Evolutionary conservation across 2,797 vertebrate genomes (phyloP).

Genomic region (Rhinogobio ventralis): DNA sequence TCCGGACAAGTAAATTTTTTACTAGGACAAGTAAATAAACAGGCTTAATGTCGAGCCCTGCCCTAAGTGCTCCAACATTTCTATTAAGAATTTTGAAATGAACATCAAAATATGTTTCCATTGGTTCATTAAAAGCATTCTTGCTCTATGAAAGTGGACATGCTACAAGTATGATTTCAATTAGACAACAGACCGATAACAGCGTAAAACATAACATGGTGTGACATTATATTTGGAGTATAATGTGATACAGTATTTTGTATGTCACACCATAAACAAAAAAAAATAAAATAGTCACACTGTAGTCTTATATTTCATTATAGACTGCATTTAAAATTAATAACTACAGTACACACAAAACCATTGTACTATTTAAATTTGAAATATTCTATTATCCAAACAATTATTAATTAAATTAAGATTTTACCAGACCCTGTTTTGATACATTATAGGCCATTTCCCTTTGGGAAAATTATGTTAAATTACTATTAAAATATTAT

Average conservation of each 20-base stretch:
- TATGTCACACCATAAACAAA: not conserved
- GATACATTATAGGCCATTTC: not conserved
- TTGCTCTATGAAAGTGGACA: not conserved
- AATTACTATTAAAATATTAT: too few species aligned
- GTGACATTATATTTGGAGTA: not conserved
- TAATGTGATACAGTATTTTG: constrained; percentile 2
- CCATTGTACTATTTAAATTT: not conserved
- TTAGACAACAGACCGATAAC: not conserved
- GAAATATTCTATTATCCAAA: too few species aligned
- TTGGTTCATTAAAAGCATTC: not conserved
- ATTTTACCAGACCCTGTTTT: not conserved
- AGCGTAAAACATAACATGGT: not conserved
- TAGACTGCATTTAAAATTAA: not conserved
- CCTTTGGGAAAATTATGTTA: too few species aligned
- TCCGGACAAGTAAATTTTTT: too few species aligned
- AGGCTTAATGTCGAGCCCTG: too few species aligned
- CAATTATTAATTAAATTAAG: not conserved
- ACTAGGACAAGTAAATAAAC: too few species aligned
- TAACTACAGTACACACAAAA: not conserved
- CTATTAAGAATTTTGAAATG: not conserved
- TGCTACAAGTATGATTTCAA: not conserved
- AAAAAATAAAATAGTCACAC: not conserved
- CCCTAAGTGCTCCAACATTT: not conserved
- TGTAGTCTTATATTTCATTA: not conserved
- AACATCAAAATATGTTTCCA: not conserved